phyloP scores from a whole-genome alignment of 2,797 vertebrate genomes.

The Thamnophis elegans region DNA sequence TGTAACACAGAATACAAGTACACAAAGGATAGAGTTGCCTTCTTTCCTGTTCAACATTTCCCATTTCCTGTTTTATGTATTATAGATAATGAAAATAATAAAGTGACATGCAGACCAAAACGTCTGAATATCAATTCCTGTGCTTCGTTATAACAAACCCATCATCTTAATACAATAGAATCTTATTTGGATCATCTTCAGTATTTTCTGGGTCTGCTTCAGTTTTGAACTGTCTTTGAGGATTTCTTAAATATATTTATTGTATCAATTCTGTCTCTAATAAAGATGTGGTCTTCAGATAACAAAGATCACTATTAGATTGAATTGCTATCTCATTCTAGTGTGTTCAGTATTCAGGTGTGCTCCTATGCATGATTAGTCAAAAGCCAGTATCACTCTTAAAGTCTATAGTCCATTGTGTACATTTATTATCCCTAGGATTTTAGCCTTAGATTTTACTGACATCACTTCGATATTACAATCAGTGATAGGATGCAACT shows the following conservation, averaged over 20 bases:
- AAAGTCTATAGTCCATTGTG: not conserved
- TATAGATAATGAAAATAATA: not conserved
- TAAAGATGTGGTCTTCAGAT: not conserved
- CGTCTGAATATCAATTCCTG: not conserved
- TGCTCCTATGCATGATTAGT: not conserved
- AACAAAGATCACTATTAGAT: not conserved
- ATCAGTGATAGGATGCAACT: too few relatives aligned
- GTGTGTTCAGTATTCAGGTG: not conserved
- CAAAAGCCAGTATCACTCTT: not conserved
- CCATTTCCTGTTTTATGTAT: not conserved
- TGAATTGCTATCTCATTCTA: not conserved
- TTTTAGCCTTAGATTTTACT: not conserved
- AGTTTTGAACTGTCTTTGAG: not conserved
- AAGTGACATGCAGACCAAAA: not conserved
- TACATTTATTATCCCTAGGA: not conserved
- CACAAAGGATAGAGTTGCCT: not conserved
- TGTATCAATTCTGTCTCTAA: not conserved
- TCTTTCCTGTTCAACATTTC: not conserved
- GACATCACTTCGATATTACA: not conserved
- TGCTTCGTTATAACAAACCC: not conserved
- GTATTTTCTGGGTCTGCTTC: not conserved
- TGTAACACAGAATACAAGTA: not conserved
- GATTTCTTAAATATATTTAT: constrained; percentile 5
- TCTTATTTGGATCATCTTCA: not conserved
- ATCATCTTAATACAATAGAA: not conserved